phyloP scores from a whole-genome alignment of 2,113 vertebrate species.

The Eclectus roratus region DNA sequence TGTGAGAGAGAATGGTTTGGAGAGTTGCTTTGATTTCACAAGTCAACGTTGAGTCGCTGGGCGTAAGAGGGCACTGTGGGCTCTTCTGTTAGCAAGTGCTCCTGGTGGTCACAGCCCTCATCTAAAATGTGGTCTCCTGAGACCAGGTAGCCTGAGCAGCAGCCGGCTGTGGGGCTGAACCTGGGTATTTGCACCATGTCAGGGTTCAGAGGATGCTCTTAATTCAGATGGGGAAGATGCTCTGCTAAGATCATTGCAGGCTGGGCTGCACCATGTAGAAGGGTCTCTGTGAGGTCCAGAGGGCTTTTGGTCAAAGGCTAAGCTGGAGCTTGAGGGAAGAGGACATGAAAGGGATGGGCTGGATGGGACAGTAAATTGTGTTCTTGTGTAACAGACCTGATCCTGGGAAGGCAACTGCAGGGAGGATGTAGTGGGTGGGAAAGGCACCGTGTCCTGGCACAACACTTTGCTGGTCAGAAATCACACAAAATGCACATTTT shows the following conservation, averaged over 20 bases:
- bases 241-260: background rate
- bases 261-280: background rate
- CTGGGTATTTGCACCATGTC: fast-evolving
- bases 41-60: background rate
- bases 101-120: background rate
- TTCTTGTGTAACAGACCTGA: background rate
- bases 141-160: background rate
- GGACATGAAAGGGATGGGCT: background rate
- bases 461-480: background rate
- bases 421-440: background rate
- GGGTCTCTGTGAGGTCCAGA: background rate
- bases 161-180: background rate
- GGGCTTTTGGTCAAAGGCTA: background rate
- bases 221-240: background rate
- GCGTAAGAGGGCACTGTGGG: background rate
- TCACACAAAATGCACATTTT: background rate
- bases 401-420: background rate
- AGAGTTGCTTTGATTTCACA: background rate
- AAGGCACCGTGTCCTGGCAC: background rate
- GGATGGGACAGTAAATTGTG: background rate
- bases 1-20: background rate
- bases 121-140: background rate
- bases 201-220: no score
- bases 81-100: background rate
- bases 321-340: background rate